Percentiles rank a stretch among this genome's conserved stretches.
These are phyloP conservation scores for Himalopsyche phryganea DNA, from an alignment of 1,140 invertebrate species.

Conservation along the genomic window DNA sequence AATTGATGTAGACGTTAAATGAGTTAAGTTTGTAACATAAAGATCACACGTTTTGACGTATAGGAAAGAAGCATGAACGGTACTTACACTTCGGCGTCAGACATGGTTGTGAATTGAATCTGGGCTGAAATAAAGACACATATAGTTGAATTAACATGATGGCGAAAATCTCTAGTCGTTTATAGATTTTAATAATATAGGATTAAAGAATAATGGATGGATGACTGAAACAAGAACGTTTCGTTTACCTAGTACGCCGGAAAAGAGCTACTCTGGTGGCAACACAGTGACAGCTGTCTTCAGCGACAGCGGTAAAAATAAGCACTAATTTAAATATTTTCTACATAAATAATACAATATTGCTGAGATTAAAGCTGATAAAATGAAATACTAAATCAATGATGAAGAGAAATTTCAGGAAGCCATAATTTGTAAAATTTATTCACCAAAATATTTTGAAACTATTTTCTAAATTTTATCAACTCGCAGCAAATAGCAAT, in stretches of 20 bases:
- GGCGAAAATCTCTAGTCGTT: neutral
- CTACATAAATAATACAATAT: too few relatives aligned
- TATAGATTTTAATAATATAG: neutral
- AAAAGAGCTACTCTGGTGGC: slow-evolving; percentile 10
- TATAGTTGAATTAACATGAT: slow-evolving; percentile 3
- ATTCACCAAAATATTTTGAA: too few relatives aligned
- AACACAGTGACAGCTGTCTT: too few relatives aligned
- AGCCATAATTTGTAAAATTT: too few relatives aligned
- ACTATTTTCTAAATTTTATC: too few relatives aligned
- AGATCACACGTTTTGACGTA: slow-evolving; percentile 7
- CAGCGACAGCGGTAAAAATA: too few relatives aligned
- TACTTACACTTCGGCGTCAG: slow-evolving; percentile 33
- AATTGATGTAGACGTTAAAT: neutral
- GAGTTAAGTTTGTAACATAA: neutral
- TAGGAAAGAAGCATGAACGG: slow-evolving; percentile 11
- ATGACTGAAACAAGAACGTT: slow-evolving; percentile 15
- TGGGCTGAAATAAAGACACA: slow-evolving; percentile 22
- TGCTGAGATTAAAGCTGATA: too few relatives aligned
- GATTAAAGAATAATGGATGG: slow-evolving; percentile 3
- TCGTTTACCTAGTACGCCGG: slow-evolving; percentile 23
- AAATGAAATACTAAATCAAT: too few relatives aligned
- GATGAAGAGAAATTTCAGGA: too few relatives aligned
- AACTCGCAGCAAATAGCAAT: too few relatives aligned
- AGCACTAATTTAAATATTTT: too few relatives aligned
- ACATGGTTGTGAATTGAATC: slow-evolving; percentile 22